A percentile compares a stretch with the other conserved stretches of the same genome.
Conservation (phyloP, 2,888 invertebrate genomes). For the Steinernema scapterisci region DNA sequence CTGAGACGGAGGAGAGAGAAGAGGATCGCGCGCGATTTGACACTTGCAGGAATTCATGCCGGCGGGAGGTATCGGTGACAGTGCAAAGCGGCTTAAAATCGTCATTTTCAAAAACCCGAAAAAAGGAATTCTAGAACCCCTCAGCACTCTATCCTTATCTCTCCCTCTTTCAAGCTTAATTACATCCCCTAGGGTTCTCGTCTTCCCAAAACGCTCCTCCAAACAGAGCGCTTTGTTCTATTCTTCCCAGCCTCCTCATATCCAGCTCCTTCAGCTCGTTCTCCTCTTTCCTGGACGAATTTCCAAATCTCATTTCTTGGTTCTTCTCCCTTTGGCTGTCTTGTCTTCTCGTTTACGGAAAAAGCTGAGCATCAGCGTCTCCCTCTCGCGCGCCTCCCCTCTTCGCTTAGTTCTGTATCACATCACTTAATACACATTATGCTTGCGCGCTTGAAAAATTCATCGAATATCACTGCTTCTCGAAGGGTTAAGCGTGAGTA, state of each 20-base stretch:
- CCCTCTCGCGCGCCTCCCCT: not conserved
- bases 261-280: not conserved
- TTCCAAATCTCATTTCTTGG: not conserved
- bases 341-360: not conserved
- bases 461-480: not conserved
- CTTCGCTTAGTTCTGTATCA: not conserved
- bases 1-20: not conserved
- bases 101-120: too few relatives aligned
- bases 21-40: not conserved
- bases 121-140: too few relatives aligned
- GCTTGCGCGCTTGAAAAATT: conserved; percentile 21
- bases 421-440: conserved; percentile 30
- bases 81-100: too few relatives aligned
- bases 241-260: too few relatives aligned
- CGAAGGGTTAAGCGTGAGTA: not conserved
- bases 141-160: too few relatives aligned
- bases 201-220: not conserved
- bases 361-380: not conserved
- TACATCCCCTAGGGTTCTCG: not conserved
- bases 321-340: not conserved
- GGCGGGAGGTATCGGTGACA: too few relatives aligned
- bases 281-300: not conserved
- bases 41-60: too few relatives aligned
- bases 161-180: too few relatives aligned
- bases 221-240: conserved; percentile 29